Evolutionary conservation across 2,888 invertebrate genomes (phyloP).

Genomic region (Microplitis manilae): DNA sequence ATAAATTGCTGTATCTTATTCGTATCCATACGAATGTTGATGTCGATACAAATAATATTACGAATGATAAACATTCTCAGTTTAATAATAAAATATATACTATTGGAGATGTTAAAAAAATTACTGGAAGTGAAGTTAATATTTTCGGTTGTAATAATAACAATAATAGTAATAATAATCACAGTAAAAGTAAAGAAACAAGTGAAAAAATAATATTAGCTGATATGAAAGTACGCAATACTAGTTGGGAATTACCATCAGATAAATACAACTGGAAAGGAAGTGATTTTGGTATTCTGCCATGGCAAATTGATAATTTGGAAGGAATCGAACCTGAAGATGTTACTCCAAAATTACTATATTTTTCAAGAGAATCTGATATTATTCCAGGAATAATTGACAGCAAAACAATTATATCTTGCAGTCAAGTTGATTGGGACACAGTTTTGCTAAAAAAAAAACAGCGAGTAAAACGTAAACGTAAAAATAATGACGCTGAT

Average conservation of each 20-base stretch:
- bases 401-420: conserved; percentile 51
- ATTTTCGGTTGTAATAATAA: background rate
- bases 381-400: conserved; percentile 61
- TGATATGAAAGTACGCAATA: conserved; percentile 58
- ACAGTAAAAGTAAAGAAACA: conserved; percentile 17
- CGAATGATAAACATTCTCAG: conserved; percentile 36
- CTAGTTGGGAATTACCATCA: conserved; percentile 57
- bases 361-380: conserved; percentile 46
- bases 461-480: conserved; percentile 55
- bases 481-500: conserved; percentile 48
- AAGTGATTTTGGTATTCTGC: conserved; percentile 74
- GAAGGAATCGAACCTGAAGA: conserved; percentile 48
- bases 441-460: conserved; percentile 56
- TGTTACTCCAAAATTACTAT: conserved; percentile 36
- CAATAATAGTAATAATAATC: conserved; percentile 24
- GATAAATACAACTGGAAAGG: conserved; percentile 70
- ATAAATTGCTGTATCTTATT: conserved; percentile 55
- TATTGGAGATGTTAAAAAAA: conserved; percentile 70
- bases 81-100: conserved; percentile 69
- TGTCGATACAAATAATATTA: conserved; percentile 48
- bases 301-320: conserved; percentile 69
- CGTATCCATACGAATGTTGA: conserved; percentile 62
- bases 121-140: conserved; percentile 12
- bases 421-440: conserved; percentile 64
- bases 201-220: conserved; percentile 43